Conservation (phyloP, 2,888 invertebrate genomes). For the Aphidius colemani region DNA sequence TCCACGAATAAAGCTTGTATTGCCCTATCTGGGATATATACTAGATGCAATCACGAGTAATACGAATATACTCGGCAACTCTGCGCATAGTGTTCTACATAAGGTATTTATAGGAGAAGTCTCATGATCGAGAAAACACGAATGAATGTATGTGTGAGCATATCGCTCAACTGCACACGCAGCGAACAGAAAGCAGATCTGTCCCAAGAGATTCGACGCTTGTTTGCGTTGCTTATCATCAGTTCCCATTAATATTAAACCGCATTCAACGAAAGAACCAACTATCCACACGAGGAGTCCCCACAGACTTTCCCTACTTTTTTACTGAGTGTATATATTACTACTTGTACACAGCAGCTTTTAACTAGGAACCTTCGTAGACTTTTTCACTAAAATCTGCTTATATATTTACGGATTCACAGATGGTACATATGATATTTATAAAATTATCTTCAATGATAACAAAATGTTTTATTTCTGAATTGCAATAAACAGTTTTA, state of each 20-base stretch:
- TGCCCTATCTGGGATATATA: slow-evolving; percentile 33
- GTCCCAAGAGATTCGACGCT: slow-evolving; percentile 60
- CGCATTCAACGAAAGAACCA: slow-evolving; percentile 59
- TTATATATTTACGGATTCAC: neutral
- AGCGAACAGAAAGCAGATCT: slow-evolving; percentile 59
- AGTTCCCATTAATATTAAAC: slow-evolving; percentile 61
- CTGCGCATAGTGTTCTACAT: slow-evolving; percentile 2
- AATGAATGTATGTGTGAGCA: slow-evolving; percentile 34
- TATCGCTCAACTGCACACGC: slow-evolving; percentile 53
- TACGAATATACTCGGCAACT: slow-evolving; percentile 12
- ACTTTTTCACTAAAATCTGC: slow-evolving; percentile 13
- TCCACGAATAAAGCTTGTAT: slow-evolving; percentile 11
- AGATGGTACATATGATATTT: too few species aligned
- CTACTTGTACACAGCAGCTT: slow-evolving; percentile 28
- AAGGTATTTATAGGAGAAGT: too few species aligned
- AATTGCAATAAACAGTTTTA: too few species aligned
- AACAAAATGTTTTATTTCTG: too few species aligned
- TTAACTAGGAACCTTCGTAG: slow-evolving; percentile 1
- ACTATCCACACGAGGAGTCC: slow-evolving; percentile 40
- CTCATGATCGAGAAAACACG: neutral
- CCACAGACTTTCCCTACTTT: slow-evolving; percentile 26
- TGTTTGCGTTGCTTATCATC: slow-evolving; percentile 61
- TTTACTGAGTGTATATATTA: neutral
- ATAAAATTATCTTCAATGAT: too few species aligned
- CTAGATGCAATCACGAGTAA: slow-evolving; percentile 9